A percentile compares a stretch with the other conserved stretches of the same genome.
Evolutionary conservation across 1,140 invertebrate genomes (phyloP).

Genomic region (Apis florea): DNA sequence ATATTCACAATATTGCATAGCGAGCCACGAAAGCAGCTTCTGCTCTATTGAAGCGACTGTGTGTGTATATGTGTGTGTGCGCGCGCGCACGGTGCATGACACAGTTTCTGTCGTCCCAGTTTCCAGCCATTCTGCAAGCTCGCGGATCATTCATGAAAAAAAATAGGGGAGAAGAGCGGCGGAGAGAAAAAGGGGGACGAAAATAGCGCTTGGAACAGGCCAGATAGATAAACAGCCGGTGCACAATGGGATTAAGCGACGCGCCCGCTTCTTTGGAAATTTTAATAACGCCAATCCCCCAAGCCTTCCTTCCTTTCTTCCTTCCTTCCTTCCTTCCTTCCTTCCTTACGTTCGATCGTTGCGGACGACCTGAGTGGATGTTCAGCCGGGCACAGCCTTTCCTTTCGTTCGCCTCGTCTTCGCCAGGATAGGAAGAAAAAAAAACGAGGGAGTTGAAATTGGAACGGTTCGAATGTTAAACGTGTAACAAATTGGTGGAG

Average conservation of each 20-base stretch:
- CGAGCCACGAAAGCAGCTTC: constrained; percentile 16
- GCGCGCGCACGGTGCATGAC: constrained; percentile 2
- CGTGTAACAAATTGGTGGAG: no score
- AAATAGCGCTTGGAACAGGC: constrained; percentile 41
- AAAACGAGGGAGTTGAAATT: no score
- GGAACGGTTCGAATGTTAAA: no score
- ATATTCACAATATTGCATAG: background rate
- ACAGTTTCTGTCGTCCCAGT: constrained; percentile 33
- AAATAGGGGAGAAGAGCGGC: background rate
- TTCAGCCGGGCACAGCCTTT: no score
- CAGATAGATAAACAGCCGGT: constrained; percentile 39
- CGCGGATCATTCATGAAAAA: constrained; percentile 44
- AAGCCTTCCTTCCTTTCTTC: background rate
- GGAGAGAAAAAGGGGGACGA: background rate
- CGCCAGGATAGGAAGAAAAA: no score
- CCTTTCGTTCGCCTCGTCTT: background rate
- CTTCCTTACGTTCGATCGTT: background rate
- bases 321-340: background rate
- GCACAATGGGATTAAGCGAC: constrained; percentile 32
- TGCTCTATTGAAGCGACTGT: background rate
- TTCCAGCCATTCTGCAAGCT: constrained; percentile 43
- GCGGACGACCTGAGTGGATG: background rate
- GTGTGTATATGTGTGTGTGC: no score
- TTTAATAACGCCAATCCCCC: constrained; percentile 15
- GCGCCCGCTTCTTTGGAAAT: constrained; percentile 27